A percentile compares a stretch with the other conserved stretches of the same genome.
phyloP scores from a whole-genome alignment of 2,888 invertebrate species.

The Linyphia triangularis region DNA sequence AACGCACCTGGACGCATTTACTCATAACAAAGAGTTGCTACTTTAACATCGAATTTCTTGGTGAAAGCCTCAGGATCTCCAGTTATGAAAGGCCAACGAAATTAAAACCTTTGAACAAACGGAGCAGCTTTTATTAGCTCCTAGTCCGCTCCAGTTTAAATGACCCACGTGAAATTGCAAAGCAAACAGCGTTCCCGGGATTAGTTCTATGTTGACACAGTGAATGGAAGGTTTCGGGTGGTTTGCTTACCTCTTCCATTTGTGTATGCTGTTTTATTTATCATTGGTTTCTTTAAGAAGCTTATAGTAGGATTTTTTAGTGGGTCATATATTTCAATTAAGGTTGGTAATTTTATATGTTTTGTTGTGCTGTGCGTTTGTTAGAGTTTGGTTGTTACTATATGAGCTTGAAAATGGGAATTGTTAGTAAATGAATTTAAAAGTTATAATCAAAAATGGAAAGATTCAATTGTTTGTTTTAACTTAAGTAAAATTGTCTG shows the following conservation, averaged over 20 bases:
- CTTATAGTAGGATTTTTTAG: not conserved
- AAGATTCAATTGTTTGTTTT: no score
- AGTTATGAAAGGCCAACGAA: not conserved
- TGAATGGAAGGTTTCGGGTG: not conserved
- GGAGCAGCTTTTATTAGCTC: not conserved
- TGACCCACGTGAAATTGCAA: not conserved
- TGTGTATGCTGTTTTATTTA: not conserved
- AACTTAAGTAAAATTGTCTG: no score
- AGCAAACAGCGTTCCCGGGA: not conserved
- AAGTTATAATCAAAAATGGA: no score
- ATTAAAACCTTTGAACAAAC: not conserved
- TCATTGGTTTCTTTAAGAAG: not conserved
- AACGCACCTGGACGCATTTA: not conserved
- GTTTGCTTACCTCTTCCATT: not conserved
- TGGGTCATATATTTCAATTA: not conserved
- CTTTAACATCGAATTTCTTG: not conserved
- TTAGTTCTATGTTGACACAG: not conserved
- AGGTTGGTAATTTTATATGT: not conserved
- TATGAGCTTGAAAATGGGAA: no score
- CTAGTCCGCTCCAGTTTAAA: not conserved
- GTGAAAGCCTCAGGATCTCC: no score
- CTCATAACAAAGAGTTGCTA: no score
- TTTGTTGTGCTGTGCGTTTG: no score
- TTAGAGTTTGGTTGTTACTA: no score
- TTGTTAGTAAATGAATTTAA: no score